Evolutionary conservation across 2,888 invertebrate species (phyloP).

Genomic region (Scelioninae gen. 1): DNA sequence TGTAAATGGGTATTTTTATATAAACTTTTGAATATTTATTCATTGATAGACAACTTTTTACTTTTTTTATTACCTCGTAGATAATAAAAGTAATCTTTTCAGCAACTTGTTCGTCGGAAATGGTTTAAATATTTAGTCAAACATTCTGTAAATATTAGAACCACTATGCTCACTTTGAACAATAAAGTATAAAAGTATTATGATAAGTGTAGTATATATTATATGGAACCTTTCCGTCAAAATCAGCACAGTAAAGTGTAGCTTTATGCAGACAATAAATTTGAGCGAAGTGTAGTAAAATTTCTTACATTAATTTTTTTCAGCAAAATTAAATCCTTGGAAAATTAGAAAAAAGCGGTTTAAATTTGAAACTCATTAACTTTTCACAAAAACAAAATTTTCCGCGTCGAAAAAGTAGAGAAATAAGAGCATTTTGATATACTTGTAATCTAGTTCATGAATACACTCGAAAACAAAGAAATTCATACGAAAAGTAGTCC

Average conservation of each 20-base stretch:
- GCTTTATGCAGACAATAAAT: slow-evolving; percentile 18
- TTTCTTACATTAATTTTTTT: slow-evolving; percentile 14
- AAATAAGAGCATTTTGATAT: slow-evolving; percentile 5
- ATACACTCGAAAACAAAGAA: slow-evolving; percentile 15
- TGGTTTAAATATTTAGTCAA: neutral
- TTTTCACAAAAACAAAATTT: neutral
- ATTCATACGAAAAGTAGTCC: slow-evolving; percentile 13
- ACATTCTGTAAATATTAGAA: slow-evolving; percentile 6
- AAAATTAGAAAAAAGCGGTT: neutral
- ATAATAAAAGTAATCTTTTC: slow-evolving; percentile 5
- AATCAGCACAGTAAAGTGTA: slow-evolving; percentile 16
- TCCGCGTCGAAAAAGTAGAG: neutral
- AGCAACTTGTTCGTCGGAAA: neutral
- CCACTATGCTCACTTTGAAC: neutral
- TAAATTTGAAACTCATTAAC: neutral
- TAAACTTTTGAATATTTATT: no score
- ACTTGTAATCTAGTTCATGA: slow-evolving; percentile 11
- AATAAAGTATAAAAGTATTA: slow-evolving; percentile 21
- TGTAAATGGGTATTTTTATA: no score
- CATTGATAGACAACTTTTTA: no score
- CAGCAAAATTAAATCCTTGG: neutral
- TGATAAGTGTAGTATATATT: slow-evolving; percentile 9
- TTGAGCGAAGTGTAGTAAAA: slow-evolving; percentile 21
- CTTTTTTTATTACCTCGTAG: no score
- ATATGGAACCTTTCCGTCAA: slow-evolving; percentile 1